Evolutionary conservation across 2,888 invertebrate genomes (phyloP), one percentile per base, ranked within the genome.

Genomic region (Amiota minor): DNA sequence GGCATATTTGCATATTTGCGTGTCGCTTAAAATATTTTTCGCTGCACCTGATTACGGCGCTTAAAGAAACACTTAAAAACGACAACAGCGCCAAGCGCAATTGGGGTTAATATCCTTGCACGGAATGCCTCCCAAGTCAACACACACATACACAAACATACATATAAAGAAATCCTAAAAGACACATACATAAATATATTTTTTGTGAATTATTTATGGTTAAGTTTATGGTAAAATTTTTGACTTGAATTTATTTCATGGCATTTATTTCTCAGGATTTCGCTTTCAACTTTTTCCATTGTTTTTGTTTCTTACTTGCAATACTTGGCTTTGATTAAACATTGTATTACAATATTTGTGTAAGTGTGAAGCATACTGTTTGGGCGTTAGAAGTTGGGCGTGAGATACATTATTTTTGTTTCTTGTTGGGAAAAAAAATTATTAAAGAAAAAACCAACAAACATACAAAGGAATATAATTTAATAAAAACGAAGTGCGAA

Each of bases 11-110:
- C 85, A 85, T 85, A 82, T 85, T 85, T 85, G 83, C 83, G 85
- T 83, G 83, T 81, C 81, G 80, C 80, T 82, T 78, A 74, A 76
- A 77, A 82, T 78, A 79, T 82, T 80, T 71, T 75, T 77, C 81
- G 84, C 84, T 81, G 85, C 81, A 85, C 84, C 84, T 83, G 83
- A 83, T 83, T 83, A 83, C 82, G 84, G 84, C 85, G 85, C 85
- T 83, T 83, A 83, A 84, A 78, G 85, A 84, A 83, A 83, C 85
- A 85, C 83, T 85, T 83, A 85, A 85, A 85, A 73, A 74, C 77
- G 78, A 76, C 72, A 77, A 77, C 72, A 79, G 82, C 78, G 82
- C 80, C 85, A 83, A 77, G 82, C 81, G 75, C 85, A 81, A 85
- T 83, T 83, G 83, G 83, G 83, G 83, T 83, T 83, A 83, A 83